Evolutionary conservation across 2,113 vertebrate species (phyloP).

Genomic region (Vicugna pacos): DNA sequence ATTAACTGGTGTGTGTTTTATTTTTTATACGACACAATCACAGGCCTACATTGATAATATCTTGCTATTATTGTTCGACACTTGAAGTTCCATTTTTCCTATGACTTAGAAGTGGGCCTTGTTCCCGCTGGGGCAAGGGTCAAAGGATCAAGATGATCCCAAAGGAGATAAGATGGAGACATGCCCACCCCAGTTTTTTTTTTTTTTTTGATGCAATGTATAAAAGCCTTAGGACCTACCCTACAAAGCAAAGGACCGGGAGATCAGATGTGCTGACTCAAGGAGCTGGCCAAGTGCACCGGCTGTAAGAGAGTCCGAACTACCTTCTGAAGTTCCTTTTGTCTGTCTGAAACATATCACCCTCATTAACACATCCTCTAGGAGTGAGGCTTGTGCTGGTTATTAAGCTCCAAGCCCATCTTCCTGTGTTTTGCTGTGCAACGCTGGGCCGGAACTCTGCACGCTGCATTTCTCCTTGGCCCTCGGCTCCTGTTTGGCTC

Average conservation of each 20-base stretch:
- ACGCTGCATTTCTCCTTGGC: background rate
- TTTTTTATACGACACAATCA: slow-evolving; percentile 89
- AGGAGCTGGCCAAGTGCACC: background rate
- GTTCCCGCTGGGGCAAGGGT: slow-evolving; percentile 46
- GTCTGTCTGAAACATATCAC: background rate
- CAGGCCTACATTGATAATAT: slow-evolving; percentile 85
- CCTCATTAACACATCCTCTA: background rate
- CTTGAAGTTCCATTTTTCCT: slow-evolving; percentile 67
- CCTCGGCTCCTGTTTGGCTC: background rate
- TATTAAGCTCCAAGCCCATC: background rate
- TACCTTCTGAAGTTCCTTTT: background rate
- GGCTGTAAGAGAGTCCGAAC: background rate
- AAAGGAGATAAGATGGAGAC: slow-evolving; percentile 37
- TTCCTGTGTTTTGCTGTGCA: background rate
- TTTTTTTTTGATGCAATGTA: background rate
- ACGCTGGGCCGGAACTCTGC: background rate
- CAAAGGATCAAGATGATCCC: slow-evolving; percentile 59
- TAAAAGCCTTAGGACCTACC: background rate
- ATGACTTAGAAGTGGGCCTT: slow-evolving; percentile 67
- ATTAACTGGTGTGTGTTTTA: slow-evolving; percentile 90
- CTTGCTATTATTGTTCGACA: slow-evolving; percentile 85
- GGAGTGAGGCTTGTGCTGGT: background rate
- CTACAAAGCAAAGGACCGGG: background rate
- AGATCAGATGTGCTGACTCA: background rate
- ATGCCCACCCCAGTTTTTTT: background rate